phyloP scores from a whole-genome alignment of 2,888 invertebrate species.

The Nomada fucata region DNA sequence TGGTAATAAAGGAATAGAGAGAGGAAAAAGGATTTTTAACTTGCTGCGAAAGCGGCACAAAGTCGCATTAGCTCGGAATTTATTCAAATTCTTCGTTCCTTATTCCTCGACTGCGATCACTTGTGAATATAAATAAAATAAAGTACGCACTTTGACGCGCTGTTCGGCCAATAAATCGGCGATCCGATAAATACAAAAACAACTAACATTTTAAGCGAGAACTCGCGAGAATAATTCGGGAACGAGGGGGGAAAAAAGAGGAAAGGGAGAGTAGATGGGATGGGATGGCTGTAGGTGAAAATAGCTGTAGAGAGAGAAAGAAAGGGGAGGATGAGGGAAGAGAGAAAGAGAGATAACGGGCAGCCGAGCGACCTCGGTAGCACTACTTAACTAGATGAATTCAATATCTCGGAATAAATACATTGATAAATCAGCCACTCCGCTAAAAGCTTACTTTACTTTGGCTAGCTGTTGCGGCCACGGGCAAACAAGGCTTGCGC shows the following conservation, averaged over 20 bases:
- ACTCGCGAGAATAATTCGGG: slow-evolving; percentile 9
- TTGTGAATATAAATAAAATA: too few relatives aligned
- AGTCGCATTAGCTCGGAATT: too few relatives aligned
- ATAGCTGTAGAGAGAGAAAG: background rate
- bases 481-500: slow-evolving; percentile 76
- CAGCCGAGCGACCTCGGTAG: slow-evolving; percentile 61
- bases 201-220: background rate
- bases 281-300: background rate
- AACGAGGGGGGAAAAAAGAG: background rate
- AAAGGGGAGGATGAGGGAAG: slow-evolving; percentile 10
- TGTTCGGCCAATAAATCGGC: background rate
- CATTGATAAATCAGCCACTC: slow-evolving; percentile 84
- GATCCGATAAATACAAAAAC: background rate
- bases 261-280: background rate
- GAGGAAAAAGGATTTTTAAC: too few relatives aligned
- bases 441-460: slow-evolving; percentile 83
- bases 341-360: slow-evolving; percentile 9
- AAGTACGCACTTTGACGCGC: too few relatives aligned
- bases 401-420: slow-evolving; percentile 84
- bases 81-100: too few relatives aligned
- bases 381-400: slow-evolving; percentile 83
- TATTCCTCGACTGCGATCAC: too few relatives aligned
- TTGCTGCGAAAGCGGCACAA: too few relatives aligned
- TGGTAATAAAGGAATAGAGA: background rate
- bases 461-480: slow-evolving; percentile 78